These are phyloP conservation scores for Bos indicus DNA, from an alignment of 2,113 vertebrate genomes.

Conservation along the genomic window DNA sequence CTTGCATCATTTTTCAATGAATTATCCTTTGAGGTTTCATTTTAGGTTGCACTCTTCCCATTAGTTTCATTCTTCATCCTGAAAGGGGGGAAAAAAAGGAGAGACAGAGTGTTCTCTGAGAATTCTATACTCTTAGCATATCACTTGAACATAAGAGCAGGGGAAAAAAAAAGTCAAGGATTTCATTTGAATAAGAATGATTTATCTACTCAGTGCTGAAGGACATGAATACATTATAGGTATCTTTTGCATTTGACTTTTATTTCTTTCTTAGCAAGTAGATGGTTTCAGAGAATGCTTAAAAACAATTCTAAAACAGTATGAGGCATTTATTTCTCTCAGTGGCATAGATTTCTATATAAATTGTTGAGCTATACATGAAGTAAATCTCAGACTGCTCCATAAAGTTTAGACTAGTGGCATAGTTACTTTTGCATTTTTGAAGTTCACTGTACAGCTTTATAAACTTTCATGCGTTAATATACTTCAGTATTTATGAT, in stretches of 20 bases:
- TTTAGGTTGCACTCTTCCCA: slow-evolving; percentile 22
- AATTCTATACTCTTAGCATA: background rate
- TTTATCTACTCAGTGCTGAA: slow-evolving; percentile 33
- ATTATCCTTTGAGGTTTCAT: slow-evolving; percentile 44
- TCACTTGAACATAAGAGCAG: slow-evolving; percentile 11
- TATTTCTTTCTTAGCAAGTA: slow-evolving; percentile 49
- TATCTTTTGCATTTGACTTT: slow-evolving; percentile 28
- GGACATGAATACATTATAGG: slow-evolving; percentile 37
- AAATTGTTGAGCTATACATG: background rate
- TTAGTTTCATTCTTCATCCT: slow-evolving; percentile 28
- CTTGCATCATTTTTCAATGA: slow-evolving; percentile 30
- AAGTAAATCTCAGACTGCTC: background rate
- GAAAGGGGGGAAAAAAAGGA: background rate
- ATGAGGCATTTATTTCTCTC: slow-evolving; percentile 28
- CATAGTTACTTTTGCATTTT: background rate
- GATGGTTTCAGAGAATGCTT: slow-evolving; percentile 51
- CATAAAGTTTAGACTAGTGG: background rate
- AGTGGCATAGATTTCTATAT: background rate
- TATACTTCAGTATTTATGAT: background rate
- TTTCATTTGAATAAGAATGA: slow-evolving; percentile 63
- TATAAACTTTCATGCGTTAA: background rate
- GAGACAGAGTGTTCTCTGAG: background rate
- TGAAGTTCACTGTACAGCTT: background rate
- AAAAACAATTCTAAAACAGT: slow-evolving; percentile 2
- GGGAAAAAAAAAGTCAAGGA: slow-evolving; percentile 33